Conservation (phyloP, 2,888 invertebrate genomes). For the Pyrrhosoma nymphula region DNA sequence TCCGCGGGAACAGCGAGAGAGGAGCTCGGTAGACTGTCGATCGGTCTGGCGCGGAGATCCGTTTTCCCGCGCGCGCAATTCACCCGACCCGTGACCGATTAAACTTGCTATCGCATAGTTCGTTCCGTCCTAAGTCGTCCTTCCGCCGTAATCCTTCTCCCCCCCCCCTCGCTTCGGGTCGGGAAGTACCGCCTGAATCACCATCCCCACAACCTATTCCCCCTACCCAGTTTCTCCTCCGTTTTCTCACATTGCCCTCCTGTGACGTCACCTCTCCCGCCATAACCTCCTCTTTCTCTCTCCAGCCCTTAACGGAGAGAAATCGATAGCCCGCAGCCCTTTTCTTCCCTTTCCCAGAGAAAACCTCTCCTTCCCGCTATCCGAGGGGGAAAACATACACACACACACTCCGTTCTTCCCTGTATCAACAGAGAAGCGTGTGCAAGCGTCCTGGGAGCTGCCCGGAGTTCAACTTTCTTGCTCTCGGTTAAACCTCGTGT, state of each 20-base stretch:
- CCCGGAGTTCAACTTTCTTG: not conserved
- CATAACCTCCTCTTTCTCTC: slow-evolving; percentile 1
- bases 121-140: not conserved
- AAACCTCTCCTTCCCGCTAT: not conserved
- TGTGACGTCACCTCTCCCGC: slow-evolving; percentile 53
- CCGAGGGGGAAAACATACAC: slow-evolving; percentile 17
- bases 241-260: slow-evolving; percentile 34
- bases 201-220: not conserved
- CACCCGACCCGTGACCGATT: not conserved
- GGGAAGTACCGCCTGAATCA: not conserved
- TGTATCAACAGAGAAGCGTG: slow-evolving; percentile 11
- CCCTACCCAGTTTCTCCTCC: slow-evolving; percentile 39
- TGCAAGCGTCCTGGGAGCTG: not conserved
- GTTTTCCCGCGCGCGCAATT: not conserved
- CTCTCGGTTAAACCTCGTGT: too few species aligned
- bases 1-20: not conserved
- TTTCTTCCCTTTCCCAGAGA: slow-evolving; percentile 17
- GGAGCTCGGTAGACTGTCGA: not conserved
- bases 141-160: too few species aligned
- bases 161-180: too few species aligned
- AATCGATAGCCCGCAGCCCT: slow-evolving; percentile 65
- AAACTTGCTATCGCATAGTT: not conserved
- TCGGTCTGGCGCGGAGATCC: not conserved
- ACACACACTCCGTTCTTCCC: not conserved
- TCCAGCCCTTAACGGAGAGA: slow-evolving; percentile 19